Percentiles rank a stretch among this genome's conserved stretches.
Conservation (phyloP, 2,797 vertebrate species). For the Gadopsis marmoratus region DNA sequence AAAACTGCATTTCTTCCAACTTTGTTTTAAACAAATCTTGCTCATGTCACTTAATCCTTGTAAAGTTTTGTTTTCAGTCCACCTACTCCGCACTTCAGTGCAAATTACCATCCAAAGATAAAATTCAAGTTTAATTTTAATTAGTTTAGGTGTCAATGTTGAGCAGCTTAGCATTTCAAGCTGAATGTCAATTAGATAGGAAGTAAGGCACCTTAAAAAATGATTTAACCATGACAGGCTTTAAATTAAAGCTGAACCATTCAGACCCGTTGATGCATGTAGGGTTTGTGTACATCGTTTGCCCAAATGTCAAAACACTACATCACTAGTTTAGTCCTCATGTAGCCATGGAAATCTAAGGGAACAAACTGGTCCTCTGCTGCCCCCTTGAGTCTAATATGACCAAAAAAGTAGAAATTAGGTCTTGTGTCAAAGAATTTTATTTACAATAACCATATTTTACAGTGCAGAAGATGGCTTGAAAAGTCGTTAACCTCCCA, state of each 20-base stretch:
- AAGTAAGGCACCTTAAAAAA: rapidly evolving
- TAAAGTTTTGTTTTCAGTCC: too few species aligned
- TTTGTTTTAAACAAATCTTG: too few species aligned
- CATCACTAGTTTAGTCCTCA: neutral
- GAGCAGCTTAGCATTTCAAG: too few species aligned
- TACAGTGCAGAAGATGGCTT: slow-evolving; percentile 69
- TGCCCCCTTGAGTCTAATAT: slow-evolving; percentile 66
- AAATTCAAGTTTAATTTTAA: too few species aligned
- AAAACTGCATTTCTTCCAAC: too few species aligned
- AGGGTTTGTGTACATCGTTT: neutral
- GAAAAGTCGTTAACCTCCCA: slow-evolving; percentile 21
- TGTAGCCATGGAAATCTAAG: neutral
- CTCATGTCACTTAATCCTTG: too few species aligned
- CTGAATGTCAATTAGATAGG: neutral
- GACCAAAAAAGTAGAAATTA: slow-evolving; percentile 19
- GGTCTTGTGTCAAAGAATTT: slow-evolving; percentile 61
- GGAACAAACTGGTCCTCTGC: slow-evolving; percentile 46
- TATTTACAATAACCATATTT: slow-evolving; percentile 82
- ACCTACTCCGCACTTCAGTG: too few species aligned
- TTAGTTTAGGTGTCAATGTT: too few species aligned
- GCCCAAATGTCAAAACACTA: neutral
- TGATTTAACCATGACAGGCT: too few species aligned
- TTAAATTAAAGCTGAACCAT: neutral
- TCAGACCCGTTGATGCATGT: neutral
- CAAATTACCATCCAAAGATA: too few species aligned